Conservation (phyloP, 2,888 invertebrate species). For the Archips crataeganus region DNA sequence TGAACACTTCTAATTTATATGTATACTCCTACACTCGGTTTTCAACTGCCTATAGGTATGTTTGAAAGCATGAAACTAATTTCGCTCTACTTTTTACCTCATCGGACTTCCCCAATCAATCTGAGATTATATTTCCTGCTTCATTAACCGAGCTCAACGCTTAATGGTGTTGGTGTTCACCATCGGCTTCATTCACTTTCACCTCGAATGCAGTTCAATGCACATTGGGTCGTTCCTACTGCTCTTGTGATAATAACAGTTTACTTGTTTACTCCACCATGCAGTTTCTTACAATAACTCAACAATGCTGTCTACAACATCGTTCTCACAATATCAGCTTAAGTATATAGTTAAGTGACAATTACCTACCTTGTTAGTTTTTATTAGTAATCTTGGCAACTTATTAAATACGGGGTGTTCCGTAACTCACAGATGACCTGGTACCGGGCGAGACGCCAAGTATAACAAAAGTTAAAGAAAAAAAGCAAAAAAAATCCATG, state of each 20-base stretch:
- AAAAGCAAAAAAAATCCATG: too few species aligned
- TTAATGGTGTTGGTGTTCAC: conserved; percentile 12
- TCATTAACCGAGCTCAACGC: conserved; percentile 15
- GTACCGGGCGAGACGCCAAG: too few species aligned
- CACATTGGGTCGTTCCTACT: conserved; percentile 44
- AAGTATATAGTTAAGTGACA: neutral
- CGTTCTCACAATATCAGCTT: conserved; percentile 17
- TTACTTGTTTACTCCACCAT: conserved; percentile 5
- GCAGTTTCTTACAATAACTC: conserved; percentile 18
- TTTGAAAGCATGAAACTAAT: too few species aligned
- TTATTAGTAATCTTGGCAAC: conserved; percentile 23
- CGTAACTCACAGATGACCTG: too few species aligned
- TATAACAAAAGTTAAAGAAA: too few species aligned
- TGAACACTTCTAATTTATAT: too few species aligned
- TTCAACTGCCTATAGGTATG: too few species aligned
- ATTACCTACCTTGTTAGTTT: conserved; percentile 40
- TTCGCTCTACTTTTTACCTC: neutral
- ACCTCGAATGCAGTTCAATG: conserved; percentile 53
- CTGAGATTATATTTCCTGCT: conserved; percentile 18
- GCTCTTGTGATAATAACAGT: conserved; percentile 34
- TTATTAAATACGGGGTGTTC: neutral
- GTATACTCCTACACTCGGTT: too few species aligned
- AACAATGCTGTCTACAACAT: conserved; percentile 17
- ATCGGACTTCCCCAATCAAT: neutral
- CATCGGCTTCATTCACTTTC: conserved; percentile 46